Conservation (phyloP, 2,888 invertebrate genomes). For the Dorcus hopei region DNA sequence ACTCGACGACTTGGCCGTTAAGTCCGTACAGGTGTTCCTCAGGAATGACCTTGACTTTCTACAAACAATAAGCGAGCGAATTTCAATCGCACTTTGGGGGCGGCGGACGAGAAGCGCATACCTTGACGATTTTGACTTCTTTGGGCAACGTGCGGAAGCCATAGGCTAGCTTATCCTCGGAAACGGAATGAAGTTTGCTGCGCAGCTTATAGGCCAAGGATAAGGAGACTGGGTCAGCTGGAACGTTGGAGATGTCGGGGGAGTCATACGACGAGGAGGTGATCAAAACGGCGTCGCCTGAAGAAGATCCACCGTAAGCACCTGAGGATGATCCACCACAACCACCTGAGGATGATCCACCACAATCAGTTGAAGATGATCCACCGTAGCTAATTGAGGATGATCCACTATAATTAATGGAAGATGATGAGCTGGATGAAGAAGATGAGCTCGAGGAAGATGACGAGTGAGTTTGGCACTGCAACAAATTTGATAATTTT, state of each 20-base stretch:
- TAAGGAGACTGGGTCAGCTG: slow-evolving; percentile 54
- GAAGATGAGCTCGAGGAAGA: slow-evolving; percentile 1
- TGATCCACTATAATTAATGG: not conserved
- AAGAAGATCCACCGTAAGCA: too few species aligned
- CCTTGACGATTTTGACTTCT: slow-evolving; percentile 38
- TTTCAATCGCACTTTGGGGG: too few species aligned
- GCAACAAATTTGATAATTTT: not conserved
- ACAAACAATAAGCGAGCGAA: slow-evolving; percentile 2
- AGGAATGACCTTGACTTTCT: slow-evolving; percentile 40
- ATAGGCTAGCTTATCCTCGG: slow-evolving; percentile 54
- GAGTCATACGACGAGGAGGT: too few species aligned
- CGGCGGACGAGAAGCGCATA: not conserved
- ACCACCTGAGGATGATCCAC: not conserved
- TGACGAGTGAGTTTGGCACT: not conserved
- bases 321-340: not conserved
- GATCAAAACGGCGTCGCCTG: too few species aligned
- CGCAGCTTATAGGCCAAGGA: slow-evolving; percentile 49
- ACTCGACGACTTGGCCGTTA: slow-evolving; percentile 54
- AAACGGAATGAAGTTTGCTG: slow-evolving; percentile 41
- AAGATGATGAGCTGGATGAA: slow-evolving; percentile 4
- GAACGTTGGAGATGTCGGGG: slow-evolving; percentile 19
- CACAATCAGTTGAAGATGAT: not conserved
- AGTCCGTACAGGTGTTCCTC: slow-evolving; percentile 53
- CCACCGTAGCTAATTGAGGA: not conserved
- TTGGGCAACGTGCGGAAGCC: slow-evolving; percentile 53